Conservation (phyloP, 2,888 invertebrate genomes). For the Enoplolaimus lenunculus region DNA sequence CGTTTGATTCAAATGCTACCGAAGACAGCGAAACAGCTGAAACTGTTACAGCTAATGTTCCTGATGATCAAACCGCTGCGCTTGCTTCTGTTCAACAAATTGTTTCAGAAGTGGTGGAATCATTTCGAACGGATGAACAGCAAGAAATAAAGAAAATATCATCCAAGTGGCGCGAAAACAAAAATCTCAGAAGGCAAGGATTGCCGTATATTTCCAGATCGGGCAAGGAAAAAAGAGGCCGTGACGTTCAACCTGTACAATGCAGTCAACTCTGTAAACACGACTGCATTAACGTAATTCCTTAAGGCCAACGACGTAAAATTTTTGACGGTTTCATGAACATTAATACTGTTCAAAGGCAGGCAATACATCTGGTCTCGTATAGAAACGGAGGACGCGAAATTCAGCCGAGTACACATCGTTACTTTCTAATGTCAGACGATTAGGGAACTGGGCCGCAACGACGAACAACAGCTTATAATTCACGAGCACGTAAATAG, state of each 20-base stretch:
- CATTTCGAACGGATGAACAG: no score
- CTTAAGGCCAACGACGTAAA: neutral
- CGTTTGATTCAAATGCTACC: neutral
- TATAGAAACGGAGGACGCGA: neutral
- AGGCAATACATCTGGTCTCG: neutral
- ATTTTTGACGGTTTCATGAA: neutral
- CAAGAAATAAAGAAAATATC: no score
- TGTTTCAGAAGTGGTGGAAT: no score
- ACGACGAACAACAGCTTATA: neutral
- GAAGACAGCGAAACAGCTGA: neutral
- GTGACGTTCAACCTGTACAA: neutral
- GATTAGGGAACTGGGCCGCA: neutral
- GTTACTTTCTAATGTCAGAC: neutral
- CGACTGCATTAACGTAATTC: neutral
- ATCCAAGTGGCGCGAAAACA: no score
- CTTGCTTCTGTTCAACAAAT: no score
- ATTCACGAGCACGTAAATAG: slow-evolving; percentile 2
- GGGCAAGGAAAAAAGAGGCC: neutral
- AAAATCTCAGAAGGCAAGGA: no score
- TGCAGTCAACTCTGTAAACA: neutral
- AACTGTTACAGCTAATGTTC: neutral
- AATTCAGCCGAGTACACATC: neutral
- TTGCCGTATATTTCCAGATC: neutral
- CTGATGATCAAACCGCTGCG: no score
- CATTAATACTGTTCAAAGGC: neutral